Base-by-base conservation (phyloP, 2,113 vertebrate genomes). In the Oriolus oriolus region DNA sequence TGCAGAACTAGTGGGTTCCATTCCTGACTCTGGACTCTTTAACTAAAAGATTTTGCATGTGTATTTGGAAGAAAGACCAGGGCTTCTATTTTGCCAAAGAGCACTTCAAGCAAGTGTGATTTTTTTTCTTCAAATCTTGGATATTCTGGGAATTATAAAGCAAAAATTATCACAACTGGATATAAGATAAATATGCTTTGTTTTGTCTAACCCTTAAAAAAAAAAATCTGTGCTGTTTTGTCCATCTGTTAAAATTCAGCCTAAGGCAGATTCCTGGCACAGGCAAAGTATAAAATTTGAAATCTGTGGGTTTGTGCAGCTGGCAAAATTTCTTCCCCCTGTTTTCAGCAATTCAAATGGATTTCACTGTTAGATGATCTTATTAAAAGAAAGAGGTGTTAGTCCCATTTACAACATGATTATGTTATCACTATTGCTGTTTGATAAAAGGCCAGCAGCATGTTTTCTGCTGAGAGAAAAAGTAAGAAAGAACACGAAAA, bases 241-340 rank as follows among this genome's bases (percentile, higher is more conserved):
- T 94, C 85, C 90, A 69, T 94, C 82, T 95, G 92, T 81, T 92
- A 61, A 73, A 83, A 90, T 88, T 92, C 66, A 92, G 75, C 53
- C 31, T 68, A 53, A 87, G n/a, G 61, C 88, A 90, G 53, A 85
- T 65, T 87, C 16, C 63, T 95, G 78, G 70, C 75, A 60, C 24
- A 79, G 22, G 9, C 70, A 20, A 85, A 69, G 44, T 60, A 93
- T 3, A 41, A 61, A 78, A 70, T 60, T 68, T 75, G 5, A 76
- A 83, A 88, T 92, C 49, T 53, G 28, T 94, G 44, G 21, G 4
- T 90, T 93, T 83, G 63, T 83, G 45, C 50, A 91, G 53, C 82
- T 94, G 63, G 52, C 22, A 87, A 85, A 69, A 85, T 53, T 68
- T 80, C 53, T 93, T 27, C 18, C 42, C 26, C 22, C 4, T 30